phyloP scores from a whole-genome alignment of 2,113 vertebrate species.

The Hippocampus abdominalis region DNA sequence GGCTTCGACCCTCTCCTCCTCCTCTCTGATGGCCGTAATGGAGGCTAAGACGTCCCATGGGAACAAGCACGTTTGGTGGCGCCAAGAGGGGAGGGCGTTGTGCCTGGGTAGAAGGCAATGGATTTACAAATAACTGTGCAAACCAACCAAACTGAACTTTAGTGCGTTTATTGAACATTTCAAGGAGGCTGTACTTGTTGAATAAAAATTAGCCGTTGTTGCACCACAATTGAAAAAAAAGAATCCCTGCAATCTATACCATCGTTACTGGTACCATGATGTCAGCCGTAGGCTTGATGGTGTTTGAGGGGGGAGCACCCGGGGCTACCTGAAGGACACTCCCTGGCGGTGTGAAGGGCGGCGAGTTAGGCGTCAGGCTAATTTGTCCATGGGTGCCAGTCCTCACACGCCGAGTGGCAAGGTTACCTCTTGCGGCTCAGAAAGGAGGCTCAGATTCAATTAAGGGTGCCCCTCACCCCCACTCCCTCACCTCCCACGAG shows the following conservation, averaged over 20 bases:
- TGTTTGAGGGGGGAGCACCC: conserved; percentile 46
- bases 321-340: conserved; percentile 83
- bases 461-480: conserved; percentile 76
- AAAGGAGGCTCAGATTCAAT: conserved; percentile 89
- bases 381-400: conserved; percentile 68
- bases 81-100: conserved; percentile 26
- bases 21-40: conserved; percentile 77
- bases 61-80: conserved; percentile 45
- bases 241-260: neutral
- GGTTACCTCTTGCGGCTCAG: conserved; percentile 78
- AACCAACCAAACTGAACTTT: neutral
- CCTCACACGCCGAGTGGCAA: conserved; percentile 80
- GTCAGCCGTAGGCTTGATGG: neutral
- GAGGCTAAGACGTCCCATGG: conserved; percentile 75
- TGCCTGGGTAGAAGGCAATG: conserved; percentile 1
- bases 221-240: neutral
- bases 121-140: conserved; percentile 15
- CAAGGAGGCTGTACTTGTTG: neutral
- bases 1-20: conserved; percentile 70
- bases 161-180: neutral
- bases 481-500: neutral
- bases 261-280: neutral
- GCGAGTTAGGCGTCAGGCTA: conserved; percentile 63
- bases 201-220: neutral
- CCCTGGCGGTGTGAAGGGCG: conserved; percentile 54